phyloP scores from a whole-genome alignment of 2,888 invertebrate species.

The Cheilosia soror region DNA sequence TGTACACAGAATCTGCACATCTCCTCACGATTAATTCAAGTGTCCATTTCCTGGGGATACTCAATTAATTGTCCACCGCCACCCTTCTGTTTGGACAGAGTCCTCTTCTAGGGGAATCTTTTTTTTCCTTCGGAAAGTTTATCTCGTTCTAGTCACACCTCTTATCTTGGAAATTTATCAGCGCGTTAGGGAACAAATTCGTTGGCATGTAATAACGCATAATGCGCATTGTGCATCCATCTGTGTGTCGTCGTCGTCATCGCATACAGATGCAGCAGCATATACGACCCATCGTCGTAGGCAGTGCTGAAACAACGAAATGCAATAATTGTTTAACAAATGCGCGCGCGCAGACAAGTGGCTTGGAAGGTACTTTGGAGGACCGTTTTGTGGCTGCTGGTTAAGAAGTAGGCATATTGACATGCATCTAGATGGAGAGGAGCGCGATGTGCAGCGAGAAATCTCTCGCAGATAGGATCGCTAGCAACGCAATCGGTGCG shows the following conservation, averaged over 20 bases:
- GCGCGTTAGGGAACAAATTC: slow-evolving; percentile 67
- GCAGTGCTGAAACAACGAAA: slow-evolving; percentile 63
- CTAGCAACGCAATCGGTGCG: slow-evolving; percentile 16
- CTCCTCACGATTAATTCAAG: slow-evolving; percentile 69
- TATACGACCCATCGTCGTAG: slow-evolving; percentile 9
- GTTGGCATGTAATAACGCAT: slow-evolving; percentile 68
- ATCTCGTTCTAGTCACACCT: slow-evolving; percentile 71
- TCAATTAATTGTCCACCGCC: slow-evolving; percentile 63
- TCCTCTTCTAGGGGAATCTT: slow-evolving; percentile 23
- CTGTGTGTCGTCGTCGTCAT: slow-evolving; percentile 1
- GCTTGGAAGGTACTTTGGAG: slow-evolving; percentile 27
- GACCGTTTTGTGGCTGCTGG: slow-evolving; percentile 29
- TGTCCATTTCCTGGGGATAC: slow-evolving; percentile 56
- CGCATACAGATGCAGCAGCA: background rate
- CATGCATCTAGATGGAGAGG: slow-evolving; percentile 42
- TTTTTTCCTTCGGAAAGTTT: slow-evolving; percentile 31
- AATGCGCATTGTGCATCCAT: slow-evolving; percentile 44
- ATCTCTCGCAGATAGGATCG: slow-evolving; percentile 20
- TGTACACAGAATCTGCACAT: slow-evolving; percentile 62
- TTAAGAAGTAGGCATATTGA: slow-evolving; percentile 57
- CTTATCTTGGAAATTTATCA: slow-evolving; percentile 73
- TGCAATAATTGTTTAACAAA: slow-evolving; percentile 73
- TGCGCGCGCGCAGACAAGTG: slow-evolving; percentile 54
- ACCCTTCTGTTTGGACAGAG: slow-evolving; percentile 55
- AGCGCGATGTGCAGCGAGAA: slow-evolving; percentile 4